phyloP scores from a whole-genome alignment of 2,797 vertebrate species.

The Smutsia temminckii region DNA sequence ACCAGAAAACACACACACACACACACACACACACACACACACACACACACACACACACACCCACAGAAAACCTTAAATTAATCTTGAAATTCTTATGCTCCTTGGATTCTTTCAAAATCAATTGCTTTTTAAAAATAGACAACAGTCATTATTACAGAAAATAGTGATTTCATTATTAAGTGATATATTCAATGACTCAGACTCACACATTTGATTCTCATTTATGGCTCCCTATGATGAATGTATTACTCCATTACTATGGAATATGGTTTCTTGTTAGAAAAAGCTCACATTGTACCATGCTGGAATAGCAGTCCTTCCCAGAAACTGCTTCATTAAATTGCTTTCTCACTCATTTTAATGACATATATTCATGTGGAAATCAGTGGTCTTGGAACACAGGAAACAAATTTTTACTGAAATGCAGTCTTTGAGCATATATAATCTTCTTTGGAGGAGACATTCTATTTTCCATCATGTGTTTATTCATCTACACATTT shows the following conservation, averaged over 20 bases:
- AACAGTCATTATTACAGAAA: neutral
- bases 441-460: neutral
- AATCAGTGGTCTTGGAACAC: neutral
- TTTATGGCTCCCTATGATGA: neutral
- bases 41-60: too few relatives aligned
- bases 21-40: neutral
- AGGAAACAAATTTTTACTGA: neutral
- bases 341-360: conserved; percentile 17
- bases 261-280: neutral
- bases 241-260: neutral
- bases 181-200: neutral
- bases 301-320: neutral
- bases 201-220: neutral
- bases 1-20: neutral
- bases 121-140: neutral
- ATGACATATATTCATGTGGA: neutral
- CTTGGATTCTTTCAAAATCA: conserved; percentile 1
- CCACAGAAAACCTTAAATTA: neutral
- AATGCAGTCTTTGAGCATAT: neutral
- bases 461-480: neutral
- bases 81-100: conserved; percentile 9
- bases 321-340: neutral
- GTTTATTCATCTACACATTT: neutral
- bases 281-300: neutral
- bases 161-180: conserved; percentile 2